These are phyloP conservation scores for Drosophila pseudoobscura DNA, from an alignment of 1,140 invertebrate species.

Conservation along the genomic window DNA sequence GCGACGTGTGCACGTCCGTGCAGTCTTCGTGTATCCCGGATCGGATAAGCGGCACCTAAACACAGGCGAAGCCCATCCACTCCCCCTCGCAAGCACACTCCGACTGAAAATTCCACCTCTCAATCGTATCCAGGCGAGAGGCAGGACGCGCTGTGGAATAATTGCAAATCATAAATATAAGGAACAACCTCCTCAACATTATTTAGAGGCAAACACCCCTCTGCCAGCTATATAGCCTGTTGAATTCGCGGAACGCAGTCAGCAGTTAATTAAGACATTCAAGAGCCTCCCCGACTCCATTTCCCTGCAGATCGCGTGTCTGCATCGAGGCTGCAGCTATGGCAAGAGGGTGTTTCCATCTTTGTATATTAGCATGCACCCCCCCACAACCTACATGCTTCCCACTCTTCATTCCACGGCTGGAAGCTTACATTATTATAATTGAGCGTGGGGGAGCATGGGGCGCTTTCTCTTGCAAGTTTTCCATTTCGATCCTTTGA, in stretches of 20 bases:
- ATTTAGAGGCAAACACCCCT: background rate
- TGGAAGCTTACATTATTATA: too few relatives aligned
- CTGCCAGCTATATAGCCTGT: conserved; percentile 24
- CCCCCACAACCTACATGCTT: conserved; percentile 86
- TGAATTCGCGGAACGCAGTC: conserved; percentile 60
- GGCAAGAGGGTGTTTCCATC: conserved; percentile 12
- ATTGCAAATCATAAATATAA: too few relatives aligned
- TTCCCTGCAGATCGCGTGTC: conserved; percentile 40
- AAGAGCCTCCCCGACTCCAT: conserved; percentile 18
- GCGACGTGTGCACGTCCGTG: conserved; percentile 27
- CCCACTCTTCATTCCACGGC: conserved; percentile 84
- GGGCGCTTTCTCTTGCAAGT: too few relatives aligned
- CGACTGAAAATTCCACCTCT: background rate
- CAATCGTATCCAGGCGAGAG: too few relatives aligned
- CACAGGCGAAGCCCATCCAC: background rate
- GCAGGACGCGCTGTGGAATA: too few relatives aligned
- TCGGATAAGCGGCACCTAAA: conserved; percentile 29
- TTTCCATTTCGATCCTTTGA: too few relatives aligned
- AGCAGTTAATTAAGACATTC: conserved; percentile 80
- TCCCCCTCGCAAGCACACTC: too few relatives aligned
- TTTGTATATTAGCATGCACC: too few relatives aligned
- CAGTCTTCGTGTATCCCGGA: conserved; percentile 31
- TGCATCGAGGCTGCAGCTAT: conserved; percentile 13
- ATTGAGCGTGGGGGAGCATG: too few relatives aligned
- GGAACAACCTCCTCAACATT: too few relatives aligned